Evolutionary conservation across 1,140 invertebrate genomes (phyloP).

Genomic region (Aricia agestis): DNA sequence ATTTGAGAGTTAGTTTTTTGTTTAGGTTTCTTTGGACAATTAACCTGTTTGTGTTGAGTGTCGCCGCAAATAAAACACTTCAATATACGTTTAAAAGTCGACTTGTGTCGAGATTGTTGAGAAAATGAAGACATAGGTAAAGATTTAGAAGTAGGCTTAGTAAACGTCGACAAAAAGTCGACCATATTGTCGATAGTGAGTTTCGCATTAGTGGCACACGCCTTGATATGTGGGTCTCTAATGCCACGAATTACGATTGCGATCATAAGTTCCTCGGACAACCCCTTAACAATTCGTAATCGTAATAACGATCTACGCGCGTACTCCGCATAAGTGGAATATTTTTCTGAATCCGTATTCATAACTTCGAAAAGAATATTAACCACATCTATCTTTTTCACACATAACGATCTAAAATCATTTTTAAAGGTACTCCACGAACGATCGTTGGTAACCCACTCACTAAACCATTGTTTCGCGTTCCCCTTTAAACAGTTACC

Average conservation of each 20-base stretch:
- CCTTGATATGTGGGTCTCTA: constrained; percentile 20
- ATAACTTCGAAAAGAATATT: constrained; percentile 15
- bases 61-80: neutral
- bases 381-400: neutral
- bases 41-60: neutral
- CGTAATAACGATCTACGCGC: constrained; percentile 9
- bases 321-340: constrained; percentile 17
- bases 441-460: no score
- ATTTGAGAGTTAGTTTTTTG: no score
- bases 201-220: constrained; percentile 24
- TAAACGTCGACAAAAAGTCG: constrained; percentile 26
- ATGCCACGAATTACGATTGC: constrained; percentile 11
- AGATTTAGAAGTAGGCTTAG: constrained; percentile 18
- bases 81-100: neutral
- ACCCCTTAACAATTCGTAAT: constrained; percentile 13
- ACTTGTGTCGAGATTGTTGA: neutral
- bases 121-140: no score
- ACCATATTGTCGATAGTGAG: constrained; percentile 20
- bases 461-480: no score
- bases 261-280: constrained; percentile 5
- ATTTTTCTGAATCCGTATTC: constrained; percentile 9
- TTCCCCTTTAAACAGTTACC: no score
- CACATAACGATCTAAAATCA: no score
- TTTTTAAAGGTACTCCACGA: no score
- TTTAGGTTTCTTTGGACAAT: neutral